phyloP scores from a whole-genome alignment of 2,888 invertebrate species.

The Chrysolina haemoptera region DNA sequence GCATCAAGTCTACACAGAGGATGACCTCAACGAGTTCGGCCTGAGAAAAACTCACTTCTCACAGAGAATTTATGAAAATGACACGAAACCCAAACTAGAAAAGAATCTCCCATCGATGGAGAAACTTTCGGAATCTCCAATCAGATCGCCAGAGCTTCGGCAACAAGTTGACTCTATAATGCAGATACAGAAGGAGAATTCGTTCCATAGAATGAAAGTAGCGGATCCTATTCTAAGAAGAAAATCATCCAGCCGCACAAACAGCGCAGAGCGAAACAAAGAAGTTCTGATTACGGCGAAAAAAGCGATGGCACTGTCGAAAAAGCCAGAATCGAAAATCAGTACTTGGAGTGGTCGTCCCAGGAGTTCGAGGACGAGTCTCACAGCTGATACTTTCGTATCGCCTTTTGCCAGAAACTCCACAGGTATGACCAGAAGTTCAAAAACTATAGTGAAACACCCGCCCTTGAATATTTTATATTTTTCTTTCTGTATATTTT shows the following conservation, averaged over 20 bases:
- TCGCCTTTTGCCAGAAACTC: conserved; percentile 62
- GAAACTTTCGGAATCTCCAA: conserved; percentile 49
- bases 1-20: conserved; percentile 77
- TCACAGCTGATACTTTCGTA: conserved; percentile 78
- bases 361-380: conserved; percentile 69
- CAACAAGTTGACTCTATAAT: conserved; percentile 34
- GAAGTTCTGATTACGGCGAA: conserved; percentile 63
- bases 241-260: conserved; percentile 60
- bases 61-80: conserved; percentile 74
- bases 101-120: conserved; percentile 46
- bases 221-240: conserved; percentile 26
- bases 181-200: conserved; percentile 38
- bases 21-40: conserved; percentile 80
- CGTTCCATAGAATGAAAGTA: conserved; percentile 51
- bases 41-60: conserved; percentile 81
- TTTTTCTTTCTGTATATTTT: too few relatives aligned
- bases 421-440: conserved; percentile 52
- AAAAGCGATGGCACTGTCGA: conserved; percentile 69
- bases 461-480: too few relatives aligned
- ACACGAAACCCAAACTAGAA: conserved; percentile 65
- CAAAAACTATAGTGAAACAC: too few relatives aligned
- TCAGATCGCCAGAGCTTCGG: conserved; percentile 41
- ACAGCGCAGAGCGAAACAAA: conserved; percentile 64
- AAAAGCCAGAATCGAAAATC: conserved; percentile 67
- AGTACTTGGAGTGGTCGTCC: conserved; percentile 82